A percentile compares a stretch with the other conserved stretches of the same genome.
Evolutionary conservation across 1,140 invertebrate genomes (phyloP).

Genomic region (Neuroterus valhalla): DNA sequence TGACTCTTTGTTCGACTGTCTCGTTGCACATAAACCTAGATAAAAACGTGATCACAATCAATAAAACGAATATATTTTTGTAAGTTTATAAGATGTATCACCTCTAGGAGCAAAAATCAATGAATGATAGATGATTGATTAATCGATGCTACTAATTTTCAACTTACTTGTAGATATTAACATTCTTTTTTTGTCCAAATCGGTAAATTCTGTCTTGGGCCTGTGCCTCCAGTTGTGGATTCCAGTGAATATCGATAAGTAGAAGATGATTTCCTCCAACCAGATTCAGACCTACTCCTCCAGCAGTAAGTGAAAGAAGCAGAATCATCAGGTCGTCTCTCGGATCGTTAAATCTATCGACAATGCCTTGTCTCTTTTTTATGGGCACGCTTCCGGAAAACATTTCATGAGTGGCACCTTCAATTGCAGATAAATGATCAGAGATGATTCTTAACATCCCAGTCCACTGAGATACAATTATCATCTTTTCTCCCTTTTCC

Average conservation of each 20-base stretch:
- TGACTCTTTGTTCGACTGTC: conserved; percentile 91
- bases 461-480: conserved; percentile 93
- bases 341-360: conserved; percentile 84
- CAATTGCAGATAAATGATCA: conserved; percentile 74
- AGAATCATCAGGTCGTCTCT: conserved; percentile 77
- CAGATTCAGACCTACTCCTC: conserved; percentile 93
- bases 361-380: conserved; percentile 76
- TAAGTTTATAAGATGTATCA: background rate
- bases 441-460: conserved; percentile 83
- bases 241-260: conserved; percentile 95
- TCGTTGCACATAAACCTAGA: conserved; percentile 86
- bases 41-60: no score
- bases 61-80: no score
- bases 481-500: conserved; percentile 79
- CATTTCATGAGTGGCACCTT: conserved; percentile 76
- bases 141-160: conserved; percentile 20
- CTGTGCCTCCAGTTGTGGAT: conserved; percentile 94
- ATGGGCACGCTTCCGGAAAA: conserved; percentile 83
- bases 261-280: conserved; percentile 93
- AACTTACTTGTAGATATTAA: conserved; percentile 88
- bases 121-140: no score
- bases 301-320: conserved; percentile 89
- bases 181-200: conserved; percentile 88
- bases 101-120: no score
- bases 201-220: conserved; percentile 94